Evolutionary conservation across 2,113 vertebrate species (phyloP), one percentile per base, ranked within the genome.

Genomic region (Typhlomys cinereus): DNA sequence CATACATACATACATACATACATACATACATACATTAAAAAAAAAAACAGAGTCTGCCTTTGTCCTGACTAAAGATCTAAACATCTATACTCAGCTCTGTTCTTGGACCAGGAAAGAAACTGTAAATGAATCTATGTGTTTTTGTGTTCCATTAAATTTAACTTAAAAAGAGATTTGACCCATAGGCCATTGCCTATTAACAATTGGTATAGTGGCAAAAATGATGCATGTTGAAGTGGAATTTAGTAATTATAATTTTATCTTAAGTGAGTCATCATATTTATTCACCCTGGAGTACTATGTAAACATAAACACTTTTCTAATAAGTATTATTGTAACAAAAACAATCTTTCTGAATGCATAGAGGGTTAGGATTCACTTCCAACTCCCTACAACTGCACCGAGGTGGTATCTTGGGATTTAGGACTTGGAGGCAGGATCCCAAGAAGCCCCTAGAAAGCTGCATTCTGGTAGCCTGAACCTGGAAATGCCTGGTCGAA

Each of bases 271-370:
- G n/a, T 62, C n/a, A 27, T 85, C 5, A 69, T 29, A n/a, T 66
- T 44, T 62, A 61, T 79, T 87, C 18, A 25, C 62, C 70, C 4
- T 76, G 66, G 87, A 36, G 20, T 44, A 67, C 17, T 46, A 4
- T 61, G 29, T 50, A 52, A 83, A 69, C 4, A n/a, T 25, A 67
- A n/a, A n/a, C n/a, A 62, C 1, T 46, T 64, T 74, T 39, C 48
- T 52, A 3, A 21, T 83, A 29, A 87, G 21, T 70, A 34, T n/a
- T 59, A 61, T 14, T 11, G 14, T 50, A 83, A 4, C 50, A 64
- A 62, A 10, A 34, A 29, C 34, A 91, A 1, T 46, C 82, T 93
- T 92, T 87, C 62, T 71, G 41, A 75, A 76, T 54, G 44, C 62
- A 12, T 2, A 41, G 17, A 44, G 14, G 36, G 31, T 48, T 82